Percentiles rank a stretch among this genome's conserved stretches.
Evolutionary conservation across 2,888 invertebrate species (phyloP).

Genomic region (Thymelicus acteon): DNA sequence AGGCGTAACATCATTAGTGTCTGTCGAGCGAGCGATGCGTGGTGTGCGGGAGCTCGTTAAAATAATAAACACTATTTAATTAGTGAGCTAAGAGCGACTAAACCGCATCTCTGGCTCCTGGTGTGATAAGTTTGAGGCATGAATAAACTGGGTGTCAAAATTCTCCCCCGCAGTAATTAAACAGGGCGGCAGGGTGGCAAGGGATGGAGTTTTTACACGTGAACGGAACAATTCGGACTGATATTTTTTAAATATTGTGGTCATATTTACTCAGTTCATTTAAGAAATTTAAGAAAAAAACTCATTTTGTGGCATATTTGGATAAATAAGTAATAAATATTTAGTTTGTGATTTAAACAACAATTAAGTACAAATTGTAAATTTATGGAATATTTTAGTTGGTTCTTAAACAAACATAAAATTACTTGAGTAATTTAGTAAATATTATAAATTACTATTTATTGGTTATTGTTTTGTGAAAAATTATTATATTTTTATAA

Average conservation of each 20-base stretch:
- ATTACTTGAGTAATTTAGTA: too few relatives aligned
- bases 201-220: constrained; percentile 43
- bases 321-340: too few relatives aligned
- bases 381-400: too few relatives aligned
- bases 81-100: constrained; percentile 36
- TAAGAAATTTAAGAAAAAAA: too few relatives aligned
- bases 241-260: background rate
- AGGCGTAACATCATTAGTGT: constrained; percentile 10
- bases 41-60: constrained; percentile 2
- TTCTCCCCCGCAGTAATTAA: constrained; percentile 65
- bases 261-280: too few relatives aligned
- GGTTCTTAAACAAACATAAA: too few relatives aligned
- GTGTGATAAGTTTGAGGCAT: constrained; percentile 48
- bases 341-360: too few relatives aligned
- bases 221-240: constrained; percentile 35
- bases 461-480: too few relatives aligned
- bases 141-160: constrained; percentile 63
- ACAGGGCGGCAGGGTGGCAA: constrained; percentile 48
- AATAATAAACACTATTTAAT: constrained; percentile 37
- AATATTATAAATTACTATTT: too few relatives aligned
- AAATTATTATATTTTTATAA: too few relatives aligned
- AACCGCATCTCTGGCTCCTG: constrained; percentile 44
- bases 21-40: background rate
- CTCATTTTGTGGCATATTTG: too few relatives aligned
- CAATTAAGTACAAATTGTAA: too few relatives aligned